Base-by-base conservation (phyloP, 2,888 invertebrate species). In the Herminia tarsipennalis region DNA sequence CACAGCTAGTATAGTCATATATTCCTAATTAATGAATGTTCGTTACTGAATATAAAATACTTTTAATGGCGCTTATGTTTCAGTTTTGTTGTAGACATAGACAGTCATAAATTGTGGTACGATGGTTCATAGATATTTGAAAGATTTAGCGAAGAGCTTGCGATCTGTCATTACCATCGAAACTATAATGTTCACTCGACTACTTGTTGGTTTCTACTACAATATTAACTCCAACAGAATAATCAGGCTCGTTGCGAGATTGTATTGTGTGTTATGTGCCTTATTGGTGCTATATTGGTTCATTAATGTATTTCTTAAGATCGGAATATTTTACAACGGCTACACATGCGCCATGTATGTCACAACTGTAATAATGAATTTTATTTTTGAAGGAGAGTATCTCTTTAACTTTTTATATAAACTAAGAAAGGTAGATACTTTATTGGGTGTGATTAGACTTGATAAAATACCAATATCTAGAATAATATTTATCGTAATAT, bases 381-480 rank as follows among this genome's bases (percentile, higher is more conserved):
- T 33, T 12, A 8, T 12, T 13, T 21, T 8, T 13, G 9, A 13
- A 8, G 21, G 33, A 12, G 33, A 33, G 13, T 13, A 8, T 13
- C 21, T 33, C 17, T 6, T 20, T 6, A 8, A 13, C 13, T 33
- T 33, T n/a, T 33, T 33, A 20, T 8, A 33, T 6, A 21, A 12
- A 13, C 6, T 33, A 8, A 9, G 8, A 5, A 20, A 33, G 8
- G 14, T 33, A 5, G 33, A 33, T 21, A 3, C 10, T 8, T 8
- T 1, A 1, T 18, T 18, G 18, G 17, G 32, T 6, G 10, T 10
- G 5, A 2, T 3, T 10, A 10, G 3, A 6, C 21, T 8, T 21
- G 4, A 21, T 21, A 13, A 33, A 21, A 33, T 32, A 32, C 32
- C 32, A 18, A 32, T 18, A 5, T 9, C 32, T n/a, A 32, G 17